Evolutionary conservation across 2,797 vertebrate genomes (phyloP), one percentile per base, ranked within the genome.

Genomic region (Crocidura indochinensis): DNA sequence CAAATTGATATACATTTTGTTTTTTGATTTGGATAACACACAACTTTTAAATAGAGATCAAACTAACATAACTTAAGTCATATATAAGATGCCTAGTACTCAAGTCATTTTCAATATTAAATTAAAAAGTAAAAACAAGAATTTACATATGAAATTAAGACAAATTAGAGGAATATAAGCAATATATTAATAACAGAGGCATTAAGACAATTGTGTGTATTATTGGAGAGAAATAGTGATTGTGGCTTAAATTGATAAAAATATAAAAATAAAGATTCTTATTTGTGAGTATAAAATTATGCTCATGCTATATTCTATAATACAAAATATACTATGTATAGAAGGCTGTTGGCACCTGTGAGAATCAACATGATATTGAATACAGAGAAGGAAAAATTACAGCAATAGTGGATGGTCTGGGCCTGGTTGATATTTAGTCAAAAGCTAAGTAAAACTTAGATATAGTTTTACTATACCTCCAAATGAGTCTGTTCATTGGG

Each of bases 161-260:
- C 65, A 64, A 53, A 27, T 27, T 53, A 15, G 27, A 88, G 22
- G 73, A 74, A 81, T 60, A 47, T 27, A 83, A 88, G 80, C 4
- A 87, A 47, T n/a, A 51, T 4, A 38, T 68, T 68, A 87, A 67
- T 24, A 85, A 68, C 69, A 3, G 27, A 87, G 6, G 46, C 8
- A 64, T 27, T 68, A 71, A 82, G 29, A 86, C 31, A 88, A 51
- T 10, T 73, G 72, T 53, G 31, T 65, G 38, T 74, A 69, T 81
- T 88, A 90, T 77, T 29, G 65, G 29, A 88, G 88, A 74, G 31
- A n/a, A 49, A 84, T 62, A 38, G 1, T 82, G 69, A 71, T 51
- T 31, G 2, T 92, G 19, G 27, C 17, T 87, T 38, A 38, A 38
- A 38, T 38, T 80, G 6, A 60, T 80, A 69, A 73, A 79, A 38